phyloP scores from a whole-genome alignment of 2,888 invertebrate species.

The Hyposoter dolosus region DNA sequence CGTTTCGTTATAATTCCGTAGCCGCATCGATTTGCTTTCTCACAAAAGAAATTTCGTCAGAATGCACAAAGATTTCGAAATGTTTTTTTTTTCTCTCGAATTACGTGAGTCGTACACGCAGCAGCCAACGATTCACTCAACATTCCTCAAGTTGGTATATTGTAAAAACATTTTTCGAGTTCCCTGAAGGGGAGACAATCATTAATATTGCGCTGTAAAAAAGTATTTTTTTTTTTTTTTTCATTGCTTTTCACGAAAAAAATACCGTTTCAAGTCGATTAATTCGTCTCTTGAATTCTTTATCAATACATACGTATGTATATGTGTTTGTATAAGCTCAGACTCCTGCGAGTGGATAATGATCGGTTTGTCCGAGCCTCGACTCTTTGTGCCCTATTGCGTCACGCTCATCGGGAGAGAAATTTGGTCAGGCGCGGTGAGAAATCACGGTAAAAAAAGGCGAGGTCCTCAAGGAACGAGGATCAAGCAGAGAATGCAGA shows the following conservation, averaged over 20 bases:
- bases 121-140: neutral
- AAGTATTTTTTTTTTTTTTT: neutral
- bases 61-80: conserved; percentile 9
- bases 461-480: conserved; percentile 7
- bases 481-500: conserved; percentile 14
- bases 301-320: neutral
- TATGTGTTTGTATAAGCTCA: neutral
- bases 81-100: neutral
- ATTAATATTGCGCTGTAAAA: neutral
- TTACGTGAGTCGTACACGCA: neutral
- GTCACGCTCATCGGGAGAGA: conserved; percentile 59
- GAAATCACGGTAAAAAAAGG: conserved; percentile 39
- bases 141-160: neutral
- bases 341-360: conserved; percentile 50
- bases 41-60: neutral
- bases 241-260: neutral
- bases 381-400: conserved; percentile 54
- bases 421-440: conserved; percentile 61
- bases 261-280: conserved; percentile 10
- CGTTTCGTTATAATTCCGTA: neutral
- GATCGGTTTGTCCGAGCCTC: conserved; percentile 40
- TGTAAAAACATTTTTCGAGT: neutral
- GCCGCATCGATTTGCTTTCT: conserved; percentile 13
- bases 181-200: neutral
- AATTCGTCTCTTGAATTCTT: neutral